Base-by-base conservation (phyloP, 1,140 invertebrate species). In the Heliconius hermathena region DNA sequence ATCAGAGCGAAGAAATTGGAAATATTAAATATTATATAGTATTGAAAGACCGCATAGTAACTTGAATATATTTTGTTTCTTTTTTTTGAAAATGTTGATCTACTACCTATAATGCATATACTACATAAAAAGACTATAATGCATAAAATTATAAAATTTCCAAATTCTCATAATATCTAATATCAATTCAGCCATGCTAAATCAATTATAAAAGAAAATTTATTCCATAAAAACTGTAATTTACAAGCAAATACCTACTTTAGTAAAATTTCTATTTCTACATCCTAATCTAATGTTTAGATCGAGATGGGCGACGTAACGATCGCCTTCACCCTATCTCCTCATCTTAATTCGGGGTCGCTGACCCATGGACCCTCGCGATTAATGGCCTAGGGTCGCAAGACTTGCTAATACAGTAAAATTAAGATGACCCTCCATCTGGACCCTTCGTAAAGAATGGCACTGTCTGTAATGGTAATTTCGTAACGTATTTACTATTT, bases 371-470 rank as follows among this genome's bases (percentile, higher is more conserved):
- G 85, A 87, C 90, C 91, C 91, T 87, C 85, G 87, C 87, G 88
- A 91, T 92, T 91, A 90, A 92, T 90, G 87, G 88, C 89, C 87
- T 88, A 87, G 86, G 91, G 88, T 89, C 86, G 82, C 84, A 91
- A 92, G 91, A 91, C 88, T 92, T 90, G 88, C 87, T 92, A 89
- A 91, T 90, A 89, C 88, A 81, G 88, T 83, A 82, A 92, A 91
- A 93, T 93, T 92, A 93, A 93, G 92, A 93, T 85, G 87, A 91
- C 89, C 92, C 90, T 86, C 86, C 87, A 88, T 87, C 84, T 89
- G 87, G 82, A 81, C 86, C 85, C 86, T 85, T 82, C 75, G 73
- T 72, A 49, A 75, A 79, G 81, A 84, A 85, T 81, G 78, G 71
- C 38, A 77, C 76, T 77, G 70, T 41, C 57, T 73, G 77, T 33